Evolutionary conservation across 2,888 invertebrate genomes (phyloP), one percentile per base, ranked within the genome.

Genomic region (Melieria omissa): DNA sequence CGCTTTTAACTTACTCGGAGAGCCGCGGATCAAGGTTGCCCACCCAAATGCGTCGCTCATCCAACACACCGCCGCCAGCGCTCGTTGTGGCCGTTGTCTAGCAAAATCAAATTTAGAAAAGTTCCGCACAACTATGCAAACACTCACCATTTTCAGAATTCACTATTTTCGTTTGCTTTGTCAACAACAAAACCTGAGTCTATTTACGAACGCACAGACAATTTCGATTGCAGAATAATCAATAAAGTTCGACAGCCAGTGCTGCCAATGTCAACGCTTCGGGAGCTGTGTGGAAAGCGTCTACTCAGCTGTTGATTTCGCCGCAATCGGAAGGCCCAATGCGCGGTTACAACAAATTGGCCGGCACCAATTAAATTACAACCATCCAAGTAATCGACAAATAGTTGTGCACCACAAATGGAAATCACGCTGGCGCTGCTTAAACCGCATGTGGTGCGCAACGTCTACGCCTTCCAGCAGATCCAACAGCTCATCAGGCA

Each of bases 11-110:
- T 95, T 95, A 97, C 97, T 98, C 97, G 90, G 95, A 95, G 87
- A 97, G 91, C 86, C 95, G 89, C 8, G 93, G 89, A 87, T 97
- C 97, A 75, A 97, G 88, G 88, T 97, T 97, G 67, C 97, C 97
- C 76, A 98, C 93, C 97, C 97, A 97, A 62, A 97, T 83, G 7
- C 87, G 82, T 16, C 86, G 80, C 41, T 87, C 86, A 12, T 87
- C 87, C 7, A 79, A 70, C n/a, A 76, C 73, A 5, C 42, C 62
- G 46, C 6, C 74, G 6, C 55, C 44, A 65, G 62, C 55, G 9
- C 6, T 63, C 10, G 55, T 45, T 41, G 54, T 47, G 14, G 55
- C 29, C 14, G 52, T 52, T 12, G 52, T 52, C 14, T 63, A 41
- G 0, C 14, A 14, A 14, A 41, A 58, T 12, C 29, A 42, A 58